Conservation (phyloP, 2,888 invertebrate genomes). For the Liopterus haemorrhoidalis region DNA sequence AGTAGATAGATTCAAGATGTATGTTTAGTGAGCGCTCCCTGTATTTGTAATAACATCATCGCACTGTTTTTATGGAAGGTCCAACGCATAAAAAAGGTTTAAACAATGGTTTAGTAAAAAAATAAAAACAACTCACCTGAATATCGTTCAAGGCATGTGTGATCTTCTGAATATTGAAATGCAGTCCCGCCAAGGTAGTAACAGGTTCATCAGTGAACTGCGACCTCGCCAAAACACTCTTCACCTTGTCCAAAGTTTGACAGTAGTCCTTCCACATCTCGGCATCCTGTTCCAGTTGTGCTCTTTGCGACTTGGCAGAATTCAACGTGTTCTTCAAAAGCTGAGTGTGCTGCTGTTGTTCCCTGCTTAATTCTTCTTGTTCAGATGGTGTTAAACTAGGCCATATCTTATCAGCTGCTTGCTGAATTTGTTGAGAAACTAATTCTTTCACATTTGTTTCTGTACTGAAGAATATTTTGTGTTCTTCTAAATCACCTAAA, state of each 20-base stretch:
- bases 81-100: no score
- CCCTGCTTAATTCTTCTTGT: conserved; percentile 75
- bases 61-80: no score
- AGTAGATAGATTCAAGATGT: no score
- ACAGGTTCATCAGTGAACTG: conserved; percentile 74
- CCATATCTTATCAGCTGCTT: conserved; percentile 82
- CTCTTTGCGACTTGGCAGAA: conserved; percentile 73
- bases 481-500: conserved; percentile 74
- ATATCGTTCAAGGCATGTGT: conserved; percentile 68
- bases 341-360: conserved; percentile 76
- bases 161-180: conserved; percentile 77
- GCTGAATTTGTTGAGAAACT: conserved; percentile 74
- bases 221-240: conserved; percentile 66
- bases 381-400: conserved; percentile 74
- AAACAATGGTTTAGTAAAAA: conserved; percentile 26
- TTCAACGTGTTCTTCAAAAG: conserved; percentile 74
- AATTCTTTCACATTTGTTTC: conserved; percentile 72
- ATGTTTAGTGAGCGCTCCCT: no score
- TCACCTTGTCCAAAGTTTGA: conserved; percentile 70
- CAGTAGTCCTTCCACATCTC: conserved; percentile 83
- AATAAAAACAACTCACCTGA: conserved; percentile 54
- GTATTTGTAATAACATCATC: no score
- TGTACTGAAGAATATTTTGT: conserved; percentile 77
- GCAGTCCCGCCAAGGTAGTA: conserved; percentile 71
- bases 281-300: conserved; percentile 72